These are phyloP conservation scores for Gambusia holbrooki DNA, from an alignment of 2,113 vertebrate species.

Conservation along the genomic window DNA sequence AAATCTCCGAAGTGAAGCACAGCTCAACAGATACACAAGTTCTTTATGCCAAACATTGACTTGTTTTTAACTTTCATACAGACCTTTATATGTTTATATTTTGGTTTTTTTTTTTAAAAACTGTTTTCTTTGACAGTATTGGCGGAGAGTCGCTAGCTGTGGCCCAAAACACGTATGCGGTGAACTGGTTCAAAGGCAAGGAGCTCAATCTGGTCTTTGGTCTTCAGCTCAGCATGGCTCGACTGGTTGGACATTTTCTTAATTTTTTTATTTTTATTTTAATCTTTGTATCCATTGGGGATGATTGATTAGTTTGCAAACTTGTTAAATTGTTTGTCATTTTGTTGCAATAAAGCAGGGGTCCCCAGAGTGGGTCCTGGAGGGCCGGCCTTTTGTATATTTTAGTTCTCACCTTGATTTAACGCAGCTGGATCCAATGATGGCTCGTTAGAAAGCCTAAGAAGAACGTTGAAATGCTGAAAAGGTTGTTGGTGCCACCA, in stretches of 20 bases:
- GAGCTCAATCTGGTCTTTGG: conserved; percentile 97
- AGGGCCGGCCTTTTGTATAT: no score
- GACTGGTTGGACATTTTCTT: conserved; percentile 83
- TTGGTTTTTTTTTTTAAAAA: background rate
- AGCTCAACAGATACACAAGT: background rate
- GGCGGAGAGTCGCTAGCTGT: conserved; percentile 97
- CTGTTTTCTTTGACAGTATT: conserved; percentile 78
- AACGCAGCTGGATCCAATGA: no score
- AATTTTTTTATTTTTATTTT: no score
- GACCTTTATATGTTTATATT: no score
- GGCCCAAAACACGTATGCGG: conserved; percentile 96
- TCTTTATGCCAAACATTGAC: background rate
- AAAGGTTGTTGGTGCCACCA: no score
- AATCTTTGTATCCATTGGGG: background rate
- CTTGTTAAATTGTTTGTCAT: background rate
- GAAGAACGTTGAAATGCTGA: no score
- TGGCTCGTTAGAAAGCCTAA: no score
- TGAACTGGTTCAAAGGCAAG: conserved; percentile 99
- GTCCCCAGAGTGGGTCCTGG: no score
- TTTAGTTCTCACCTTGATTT: no score
- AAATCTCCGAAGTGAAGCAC: background rate
- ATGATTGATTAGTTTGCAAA: background rate
- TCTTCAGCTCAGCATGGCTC: conserved; percentile 96
- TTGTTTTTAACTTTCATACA: background rate
- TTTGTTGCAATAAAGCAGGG: background rate